Evolutionary conservation across 1,140 invertebrate species (phyloP), one percentile per base, ranked within the genome.

Genomic region (Araneus ventricosus): DNA sequence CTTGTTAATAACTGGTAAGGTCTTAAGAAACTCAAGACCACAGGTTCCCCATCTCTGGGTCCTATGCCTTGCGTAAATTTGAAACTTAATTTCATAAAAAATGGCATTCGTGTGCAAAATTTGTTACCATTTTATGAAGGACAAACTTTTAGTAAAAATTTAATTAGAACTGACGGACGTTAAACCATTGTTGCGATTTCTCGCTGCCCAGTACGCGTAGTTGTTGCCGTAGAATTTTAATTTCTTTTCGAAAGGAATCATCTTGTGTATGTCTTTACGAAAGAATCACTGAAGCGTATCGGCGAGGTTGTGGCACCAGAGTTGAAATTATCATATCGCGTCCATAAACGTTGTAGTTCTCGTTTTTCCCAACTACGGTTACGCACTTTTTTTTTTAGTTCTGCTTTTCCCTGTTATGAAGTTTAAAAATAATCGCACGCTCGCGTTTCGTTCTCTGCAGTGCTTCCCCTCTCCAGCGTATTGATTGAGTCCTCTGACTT

Each of bases 401-500:
- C 41, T 39, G 63, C 34, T 70, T 52, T 30, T 63, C 82, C 90
- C 59, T 59, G 61, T 37, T 57, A n/a, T 52, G 80, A 63, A 88
- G 91, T 93, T 93, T 93, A 93, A 93, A 93, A 93, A 93, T 93
- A 93, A 93, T 93, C 91, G 70, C 75, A 27, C 91, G 63, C 79
- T 34, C 59, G 90, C 90, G 39, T 75, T 70, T 80, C 91, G 59
- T 59, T 87, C 85, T 87, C 85, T 41, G 91, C 91, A 88, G 70
- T 79, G 52, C 91, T 87, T 93, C 91, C 84, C 79, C 82, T 39
- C 70, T 85, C 89, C 7, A 30, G 85, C 85, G 91, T 93, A 88
- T 88, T 93, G 84, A 88, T 93, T 93, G 84, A 93, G 91, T 93
- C 85, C 79, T 93, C 84, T 88, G 91, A 93, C 91, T 93, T 93